Conservation (phyloP, 2,888 invertebrate species). For the Criorhina ranunculi region DNA sequence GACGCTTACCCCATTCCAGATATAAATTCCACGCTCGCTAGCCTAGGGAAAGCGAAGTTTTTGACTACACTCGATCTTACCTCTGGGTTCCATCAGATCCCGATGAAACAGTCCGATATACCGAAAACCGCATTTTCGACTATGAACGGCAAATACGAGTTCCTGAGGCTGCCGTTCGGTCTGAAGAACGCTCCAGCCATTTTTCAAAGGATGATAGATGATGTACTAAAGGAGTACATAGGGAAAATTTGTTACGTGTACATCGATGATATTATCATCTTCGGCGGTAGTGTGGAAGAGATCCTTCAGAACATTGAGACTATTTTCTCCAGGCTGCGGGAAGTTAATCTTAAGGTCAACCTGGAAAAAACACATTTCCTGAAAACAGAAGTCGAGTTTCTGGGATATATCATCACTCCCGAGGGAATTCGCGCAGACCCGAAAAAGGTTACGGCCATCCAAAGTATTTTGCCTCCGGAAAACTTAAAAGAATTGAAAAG, state of each 20-base stretch:
- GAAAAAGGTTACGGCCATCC: conserved; percentile 47
- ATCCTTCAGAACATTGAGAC: not conserved
- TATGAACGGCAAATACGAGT: not conserved
- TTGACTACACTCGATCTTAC: conserved; percentile 76
- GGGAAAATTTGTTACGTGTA: not conserved
- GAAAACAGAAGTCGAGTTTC: conserved; percentile 57
- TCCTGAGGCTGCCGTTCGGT: conserved; percentile 6
- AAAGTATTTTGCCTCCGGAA: conserved; percentile 42
- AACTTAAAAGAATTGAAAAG: conserved; percentile 63
- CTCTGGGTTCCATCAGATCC: conserved; percentile 77
- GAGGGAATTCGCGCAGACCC: conserved; percentile 61
- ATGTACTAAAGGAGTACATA: conserved; percentile 47
- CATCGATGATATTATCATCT: not conserved
- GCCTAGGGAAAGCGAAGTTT: conserved; percentile 43
- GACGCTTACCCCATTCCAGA: conserved; percentile 74
- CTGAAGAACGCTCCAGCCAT: conserved; percentile 62
- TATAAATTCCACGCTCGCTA: conserved; percentile 67
- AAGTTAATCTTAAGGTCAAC: conserved; percentile 50
- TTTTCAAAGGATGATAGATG: conserved; percentile 77
- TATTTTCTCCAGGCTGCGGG: conserved; percentile 23
- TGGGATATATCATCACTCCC: conserved; percentile 36
- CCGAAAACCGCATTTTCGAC: conserved; percentile 72
- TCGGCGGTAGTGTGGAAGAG: not conserved
- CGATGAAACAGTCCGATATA: conserved; percentile 68
- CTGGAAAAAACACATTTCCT: conserved; percentile 63